Evolutionary conservation across 2,113 vertebrate genomes (phyloP).

Genomic region (Caloenas nicobarica): DNA sequence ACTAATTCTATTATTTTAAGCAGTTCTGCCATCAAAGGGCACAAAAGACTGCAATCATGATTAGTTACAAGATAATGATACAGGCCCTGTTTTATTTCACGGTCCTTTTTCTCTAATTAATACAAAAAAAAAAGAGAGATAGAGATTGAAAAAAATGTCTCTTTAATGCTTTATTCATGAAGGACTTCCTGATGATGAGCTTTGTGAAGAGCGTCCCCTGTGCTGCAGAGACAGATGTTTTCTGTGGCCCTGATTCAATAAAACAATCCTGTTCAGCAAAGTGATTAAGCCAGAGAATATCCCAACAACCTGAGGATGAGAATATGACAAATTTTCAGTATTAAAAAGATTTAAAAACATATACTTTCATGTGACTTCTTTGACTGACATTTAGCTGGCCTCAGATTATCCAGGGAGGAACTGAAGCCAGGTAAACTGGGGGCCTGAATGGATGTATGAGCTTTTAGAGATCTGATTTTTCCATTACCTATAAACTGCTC

Average conservation of each 20-base stretch:
- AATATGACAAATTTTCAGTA: conserved; percentile 30
- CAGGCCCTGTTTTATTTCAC: background rate
- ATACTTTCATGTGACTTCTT: conserved; percentile 28
- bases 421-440: background rate
- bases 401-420: conserved; percentile 26
- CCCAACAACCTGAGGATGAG: conserved; percentile 29
- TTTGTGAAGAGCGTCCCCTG: conserved; percentile 12
- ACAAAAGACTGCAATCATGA: background rate
- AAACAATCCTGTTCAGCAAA: conserved; percentile 28
- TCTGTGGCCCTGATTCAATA: conserved; percentile 52
- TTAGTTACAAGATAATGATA: background rate
- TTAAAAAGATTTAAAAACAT: background rate
- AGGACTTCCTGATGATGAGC: background rate
- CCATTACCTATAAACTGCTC: background rate
- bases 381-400: conserved; percentile 19
- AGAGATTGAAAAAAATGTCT: background rate
- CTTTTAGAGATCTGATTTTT: conserved; percentile 23
- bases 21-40: conserved; percentile 6
- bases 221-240: conserved; percentile 43
- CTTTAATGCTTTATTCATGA: conserved; percentile 25
- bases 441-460: background rate
- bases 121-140: background rate
- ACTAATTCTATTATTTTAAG: conserved; percentile 15
- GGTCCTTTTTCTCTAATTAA: background rate
- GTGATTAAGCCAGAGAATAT: conserved; percentile 25